Percentiles rank a stretch among this genome's conserved stretches.
Evolutionary conservation across 2,797 vertebrate genomes (phyloP).

Genomic region (Echeneis naucrates): DNA sequence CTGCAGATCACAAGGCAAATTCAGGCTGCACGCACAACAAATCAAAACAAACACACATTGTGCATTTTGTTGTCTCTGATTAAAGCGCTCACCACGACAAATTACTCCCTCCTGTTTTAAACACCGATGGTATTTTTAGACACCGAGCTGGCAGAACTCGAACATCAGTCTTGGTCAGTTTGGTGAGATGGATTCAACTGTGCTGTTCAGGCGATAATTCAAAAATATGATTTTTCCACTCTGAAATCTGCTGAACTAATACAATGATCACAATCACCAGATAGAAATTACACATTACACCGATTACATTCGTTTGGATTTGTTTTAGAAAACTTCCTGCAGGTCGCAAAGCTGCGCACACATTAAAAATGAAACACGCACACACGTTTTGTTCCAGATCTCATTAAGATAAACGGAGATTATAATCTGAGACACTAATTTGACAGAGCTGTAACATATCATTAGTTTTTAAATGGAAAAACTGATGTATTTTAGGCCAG

Average conservation of each 20-base stretch:
- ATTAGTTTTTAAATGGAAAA: not conserved
- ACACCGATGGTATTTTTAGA: slow-evolving; percentile 20
- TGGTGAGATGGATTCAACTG: not conserved
- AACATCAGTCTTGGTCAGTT: not conserved
- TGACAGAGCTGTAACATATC: not conserved
- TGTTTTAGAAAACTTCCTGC: slow-evolving; percentile 28
- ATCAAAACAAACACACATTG: slow-evolving; percentile 32
- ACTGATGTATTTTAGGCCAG: not conserved
- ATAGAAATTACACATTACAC: not conserved
- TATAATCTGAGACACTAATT: not conserved
- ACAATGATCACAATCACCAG: not conserved
- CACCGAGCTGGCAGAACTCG: not conserved
- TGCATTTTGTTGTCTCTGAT: slow-evolving; percentile 29
- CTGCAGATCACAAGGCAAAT: slow-evolving; percentile 54
- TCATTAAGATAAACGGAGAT: not conserved
- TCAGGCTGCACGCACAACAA: slow-evolving; percentile 45
- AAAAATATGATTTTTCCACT: not conserved
- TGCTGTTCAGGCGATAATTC: not conserved
- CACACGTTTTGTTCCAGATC: slow-evolving; percentile 11
- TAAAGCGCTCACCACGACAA: slow-evolving; percentile 28
- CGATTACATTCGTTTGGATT: not conserved
- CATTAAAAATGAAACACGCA: slow-evolving; percentile 6
- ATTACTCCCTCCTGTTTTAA: slow-evolving; percentile 8
- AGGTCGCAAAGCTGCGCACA: slow-evolving; percentile 14
- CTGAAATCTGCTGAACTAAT: not conserved